phyloP scores from a whole-genome alignment of 2,113 vertebrate species.

The Pygoscelis adeliae region DNA sequence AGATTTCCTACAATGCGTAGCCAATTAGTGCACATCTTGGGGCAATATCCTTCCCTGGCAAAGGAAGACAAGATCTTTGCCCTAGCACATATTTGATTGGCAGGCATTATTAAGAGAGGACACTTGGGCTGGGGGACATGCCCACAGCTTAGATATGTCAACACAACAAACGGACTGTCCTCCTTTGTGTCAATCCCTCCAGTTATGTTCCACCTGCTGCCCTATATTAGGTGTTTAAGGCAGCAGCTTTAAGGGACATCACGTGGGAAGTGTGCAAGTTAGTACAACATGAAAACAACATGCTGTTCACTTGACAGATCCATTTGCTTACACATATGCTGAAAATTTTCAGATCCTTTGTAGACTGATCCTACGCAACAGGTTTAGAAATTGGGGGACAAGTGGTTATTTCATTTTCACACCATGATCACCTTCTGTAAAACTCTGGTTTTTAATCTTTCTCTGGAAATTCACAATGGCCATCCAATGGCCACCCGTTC shows the following conservation, averaged over 20 bases:
- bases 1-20: not conserved
- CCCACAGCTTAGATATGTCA: constrained; percentile 60
- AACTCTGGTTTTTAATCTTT: not conserved
- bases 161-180: constrained; percentile 13
- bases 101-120: constrained; percentile 60
- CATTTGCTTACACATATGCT: not conserved
- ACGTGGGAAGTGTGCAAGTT: not conserved
- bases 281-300: not conserved
- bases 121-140: constrained; percentile 30
- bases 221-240: not conserved
- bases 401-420: not conserved
- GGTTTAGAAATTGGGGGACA: not conserved
- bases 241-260: constrained; percentile 17
- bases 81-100: constrained; percentile 38
- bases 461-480: not conserved
- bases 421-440: fast-evolving
- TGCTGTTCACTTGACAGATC: not conserved
- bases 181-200: not conserved
- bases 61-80: not conserved
- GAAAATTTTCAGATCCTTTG: not conserved
- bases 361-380: not conserved
- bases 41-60: constrained; percentile 26
- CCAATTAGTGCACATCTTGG: constrained; percentile 20
- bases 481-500: not conserved
- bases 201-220: constrained; percentile 22